Percentiles rank a stretch among this genome's conserved stretches.
Evolutionary conservation across 2,113 vertebrate genomes (phyloP).

Genomic region (Microcebus tavaratra): DNA sequence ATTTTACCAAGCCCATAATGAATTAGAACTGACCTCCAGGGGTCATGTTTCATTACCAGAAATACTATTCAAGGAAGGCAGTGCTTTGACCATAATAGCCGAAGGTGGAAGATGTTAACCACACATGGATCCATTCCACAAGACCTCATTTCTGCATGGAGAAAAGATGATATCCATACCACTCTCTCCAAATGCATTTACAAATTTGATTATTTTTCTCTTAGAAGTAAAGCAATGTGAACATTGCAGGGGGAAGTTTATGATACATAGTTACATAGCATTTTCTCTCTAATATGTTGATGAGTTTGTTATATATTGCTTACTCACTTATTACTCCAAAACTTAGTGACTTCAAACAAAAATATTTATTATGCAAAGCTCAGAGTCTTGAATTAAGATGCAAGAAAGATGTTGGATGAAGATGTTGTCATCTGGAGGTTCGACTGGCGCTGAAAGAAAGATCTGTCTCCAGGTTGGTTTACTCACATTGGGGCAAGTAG

Average conservation of each 20-base stretch:
- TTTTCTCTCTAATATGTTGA: not conserved
- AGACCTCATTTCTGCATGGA: not conserved
- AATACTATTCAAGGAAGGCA: not conserved
- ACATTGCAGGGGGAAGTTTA: not conserved
- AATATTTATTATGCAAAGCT: not conserved
- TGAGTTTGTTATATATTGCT: not conserved
- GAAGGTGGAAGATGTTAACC: not conserved
- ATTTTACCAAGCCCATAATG: not conserved
- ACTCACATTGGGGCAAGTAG: not conserved
- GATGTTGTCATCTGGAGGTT: not conserved
- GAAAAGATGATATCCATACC: not conserved
- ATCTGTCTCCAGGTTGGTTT: not conserved
- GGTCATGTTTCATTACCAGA: not conserved
- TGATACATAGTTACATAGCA: not conserved
- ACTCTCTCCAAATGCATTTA: not conserved
- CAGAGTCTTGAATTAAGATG: not conserved
- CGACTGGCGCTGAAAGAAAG: fast-evolving
- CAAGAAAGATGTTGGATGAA: not conserved
- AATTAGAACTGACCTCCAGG: not conserved
- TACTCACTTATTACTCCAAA: not conserved
- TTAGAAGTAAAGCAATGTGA: not conserved
- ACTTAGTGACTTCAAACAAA: not conserved
- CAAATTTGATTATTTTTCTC: not conserved
- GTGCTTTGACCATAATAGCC: not conserved
- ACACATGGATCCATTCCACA: not conserved